Base-by-base conservation (phyloP, 2,113 vertebrate species). In the Cairina moschata region DNA sequence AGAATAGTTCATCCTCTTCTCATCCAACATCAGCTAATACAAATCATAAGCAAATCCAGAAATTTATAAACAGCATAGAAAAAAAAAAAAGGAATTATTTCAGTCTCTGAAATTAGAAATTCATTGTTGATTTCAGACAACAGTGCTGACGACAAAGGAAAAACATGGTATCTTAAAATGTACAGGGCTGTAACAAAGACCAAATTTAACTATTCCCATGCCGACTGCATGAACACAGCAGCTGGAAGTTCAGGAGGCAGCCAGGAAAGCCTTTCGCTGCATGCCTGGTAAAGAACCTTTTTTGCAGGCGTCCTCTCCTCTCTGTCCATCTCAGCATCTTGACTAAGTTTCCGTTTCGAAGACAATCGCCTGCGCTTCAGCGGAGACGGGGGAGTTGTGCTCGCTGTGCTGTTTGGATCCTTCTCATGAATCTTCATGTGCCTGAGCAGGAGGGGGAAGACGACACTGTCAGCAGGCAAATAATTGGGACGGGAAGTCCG, bases 341-440 rank as follows among this genome's bases (percentile, higher is more conserved):
- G 98, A 92, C 97, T 98, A 50, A 98, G 97, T 89, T 99, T 98
- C 76, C 99, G 98, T 96, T 99, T 99, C 1, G 98, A 97, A 32
- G 99, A 98, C 0, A 98, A 97, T 32, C 99, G 98, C 91, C 99
- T 97, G 31, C 99, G 98, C 86, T 99, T 99, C 94, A 97, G 97
- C 0, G 99, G 99, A 6, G 99, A 99, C 0, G 98, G 98, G 16
- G 99, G 99, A 28, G 98, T 98, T 74, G 98, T 89, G 21, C 98
- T 97, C 0, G 98, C 76, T 14, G 98, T 79, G 32, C 97, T 97
- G 88, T 97, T 98, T 0, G 99, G 98, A 96, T 99, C 99, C 97
- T 99, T 99, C 94, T 99, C 99, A 0, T 99, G 99, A 92, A 99
- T 99, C 98, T 99, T 99, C 99, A 99, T 99, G 78, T 99, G 99